These are phyloP conservation scores for Helicoverpa assulta DNA, from an alignment of 2,888 invertebrate species.

Conservation along the genomic window DNA sequence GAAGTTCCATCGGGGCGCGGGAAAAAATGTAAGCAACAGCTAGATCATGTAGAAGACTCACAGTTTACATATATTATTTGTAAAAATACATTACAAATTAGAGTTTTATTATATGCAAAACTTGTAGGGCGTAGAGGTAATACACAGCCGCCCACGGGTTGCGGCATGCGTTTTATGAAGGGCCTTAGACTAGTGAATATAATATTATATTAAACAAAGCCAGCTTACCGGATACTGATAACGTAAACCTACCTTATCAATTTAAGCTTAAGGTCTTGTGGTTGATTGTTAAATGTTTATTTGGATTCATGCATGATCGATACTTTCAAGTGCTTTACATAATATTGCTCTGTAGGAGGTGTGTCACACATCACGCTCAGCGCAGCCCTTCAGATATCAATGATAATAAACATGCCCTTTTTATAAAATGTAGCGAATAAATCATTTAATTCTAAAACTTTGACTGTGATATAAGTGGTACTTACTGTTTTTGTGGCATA, in stretches of 20 bases:
- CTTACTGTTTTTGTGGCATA: conserved; percentile 28
- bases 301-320: conserved; percentile 20
- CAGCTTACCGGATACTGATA: conserved; percentile 52
- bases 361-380: background rate
- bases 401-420: background rate
- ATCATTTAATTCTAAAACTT: background rate
- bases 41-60: too few species aligned
- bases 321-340: conserved; percentile 14
- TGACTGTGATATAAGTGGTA: too few species aligned
- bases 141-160: conserved; percentile 17
- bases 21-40: too few species aligned
- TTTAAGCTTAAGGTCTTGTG: conserved; percentile 37
- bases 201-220: conserved; percentile 39
- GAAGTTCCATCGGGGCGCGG: too few species aligned
- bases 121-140: conserved; percentile 2
- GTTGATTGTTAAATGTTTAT: conserved; percentile 38
- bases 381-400: background rate
- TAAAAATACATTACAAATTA: background rate
- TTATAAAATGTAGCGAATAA: conserved; percentile 1
- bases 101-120: background rate
- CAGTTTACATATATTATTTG: too few species aligned
- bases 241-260: conserved; percentile 50
- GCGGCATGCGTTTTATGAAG: conserved; percentile 39
- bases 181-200: conserved; percentile 37
- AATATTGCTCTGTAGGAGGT: background rate